phyloP scores from a whole-genome alignment of 2,888 invertebrate species.

The Andrena haemorrhoa region DNA sequence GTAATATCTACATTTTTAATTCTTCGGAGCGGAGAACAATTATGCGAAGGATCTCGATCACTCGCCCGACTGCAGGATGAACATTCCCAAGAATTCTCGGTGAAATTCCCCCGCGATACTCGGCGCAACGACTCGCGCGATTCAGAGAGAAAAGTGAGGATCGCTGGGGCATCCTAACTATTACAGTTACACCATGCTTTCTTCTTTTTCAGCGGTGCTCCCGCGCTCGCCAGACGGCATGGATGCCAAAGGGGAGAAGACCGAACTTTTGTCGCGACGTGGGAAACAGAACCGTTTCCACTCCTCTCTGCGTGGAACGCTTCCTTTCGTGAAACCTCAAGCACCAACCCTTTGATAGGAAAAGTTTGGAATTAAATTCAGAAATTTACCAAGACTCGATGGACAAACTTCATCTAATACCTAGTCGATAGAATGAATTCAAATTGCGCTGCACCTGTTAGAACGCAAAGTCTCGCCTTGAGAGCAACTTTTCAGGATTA shows the following conservation, averaged over 20 bases:
- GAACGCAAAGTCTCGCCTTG: constrained; percentile 24
- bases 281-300: neutral
- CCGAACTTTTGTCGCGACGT: neutral
- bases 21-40: neutral
- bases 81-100: neutral
- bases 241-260: neutral
- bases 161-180: constrained; percentile 1
- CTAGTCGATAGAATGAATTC: neutral
- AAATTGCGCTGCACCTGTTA: neutral
- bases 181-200: constrained; percentile 12
- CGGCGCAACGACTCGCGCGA: neutral
- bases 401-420: neutral
- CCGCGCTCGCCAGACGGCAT: neutral
- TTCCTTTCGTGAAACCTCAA: neutral
- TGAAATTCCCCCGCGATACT: neutral
- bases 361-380: neutral
- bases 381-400: neutral
- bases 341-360: neutral
- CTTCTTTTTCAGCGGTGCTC: constrained; percentile 2
- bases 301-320: neutral
- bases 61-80: neutral
- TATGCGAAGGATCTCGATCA: constrained; percentile 21
- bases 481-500: constrained; percentile 12
- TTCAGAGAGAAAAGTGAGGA: neutral
- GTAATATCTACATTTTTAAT: too few species aligned